phyloP scores from a whole-genome alignment of 2,113 vertebrate genomes.

The Pachypanchax playfairii region DNA sequence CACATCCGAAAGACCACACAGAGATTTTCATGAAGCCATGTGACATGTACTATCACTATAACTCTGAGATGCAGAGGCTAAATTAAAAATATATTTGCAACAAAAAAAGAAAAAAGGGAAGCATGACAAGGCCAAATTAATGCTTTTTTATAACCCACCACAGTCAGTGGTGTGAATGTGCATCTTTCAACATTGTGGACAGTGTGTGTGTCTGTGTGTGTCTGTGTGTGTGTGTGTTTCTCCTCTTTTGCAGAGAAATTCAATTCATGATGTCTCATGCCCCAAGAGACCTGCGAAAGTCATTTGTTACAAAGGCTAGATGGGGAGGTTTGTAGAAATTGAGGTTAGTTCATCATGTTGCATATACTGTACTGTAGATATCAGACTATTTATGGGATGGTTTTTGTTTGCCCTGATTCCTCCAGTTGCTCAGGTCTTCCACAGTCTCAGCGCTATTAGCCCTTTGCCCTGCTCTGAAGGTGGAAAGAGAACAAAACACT shows the following conservation, averaged over 20 bases:
- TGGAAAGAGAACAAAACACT: constrained; percentile 17
- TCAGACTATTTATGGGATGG: constrained; percentile 14
- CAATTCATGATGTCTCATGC: constrained; percentile 55
- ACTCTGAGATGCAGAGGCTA: not conserved
- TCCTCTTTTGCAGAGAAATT: constrained; percentile 34
- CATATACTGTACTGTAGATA: not conserved
- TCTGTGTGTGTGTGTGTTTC: constrained; percentile 9
- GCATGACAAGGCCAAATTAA: constrained; percentile 1
- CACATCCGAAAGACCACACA: not conserved
- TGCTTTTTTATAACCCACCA: no score
- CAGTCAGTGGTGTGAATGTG: constrained; percentile 5
- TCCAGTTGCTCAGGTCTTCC: constrained; percentile 41
- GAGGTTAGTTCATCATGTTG: constrained; percentile 10
- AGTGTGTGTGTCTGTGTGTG: no score
- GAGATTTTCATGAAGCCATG: not conserved
- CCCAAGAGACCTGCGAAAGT: constrained; percentile 38
- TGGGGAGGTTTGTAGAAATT: constrained; percentile 31
- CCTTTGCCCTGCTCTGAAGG: constrained; percentile 53
- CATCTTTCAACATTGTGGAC: not conserved
- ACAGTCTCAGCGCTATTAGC: constrained; percentile 59
- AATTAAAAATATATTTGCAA: constrained; percentile 26
- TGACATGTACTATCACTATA: not conserved
- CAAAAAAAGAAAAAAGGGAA: constrained; percentile 1
- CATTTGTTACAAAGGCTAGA: constrained; percentile 46
- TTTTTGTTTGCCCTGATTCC: constrained; percentile 63